These are phyloP conservation scores for Sphecodes monilicornis DNA, from an alignment of 2,888 invertebrate species.

Conservation along the genomic window DNA sequence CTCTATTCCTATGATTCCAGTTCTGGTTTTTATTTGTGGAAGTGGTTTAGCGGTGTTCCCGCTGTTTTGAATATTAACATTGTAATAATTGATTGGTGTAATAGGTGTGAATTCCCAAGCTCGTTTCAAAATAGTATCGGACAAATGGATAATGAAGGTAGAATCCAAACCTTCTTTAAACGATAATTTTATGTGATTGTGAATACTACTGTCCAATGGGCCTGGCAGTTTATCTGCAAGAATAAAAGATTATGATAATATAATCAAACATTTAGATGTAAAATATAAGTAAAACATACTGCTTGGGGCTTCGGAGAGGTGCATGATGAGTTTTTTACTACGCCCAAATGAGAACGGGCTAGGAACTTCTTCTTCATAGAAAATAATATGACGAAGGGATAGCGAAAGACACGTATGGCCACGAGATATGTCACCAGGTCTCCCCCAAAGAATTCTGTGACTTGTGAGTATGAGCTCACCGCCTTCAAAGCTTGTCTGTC, in stretches of 20 bases:
- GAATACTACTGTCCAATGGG: constrained; percentile 89
- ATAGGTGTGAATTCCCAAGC: constrained; percentile 87
- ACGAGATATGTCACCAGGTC: constrained; percentile 90
- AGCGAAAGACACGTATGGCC: constrained; percentile 90
- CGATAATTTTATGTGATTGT: constrained; percentile 92
- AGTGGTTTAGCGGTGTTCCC: constrained; percentile 58
- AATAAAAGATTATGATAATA: background rate
- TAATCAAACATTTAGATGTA: background rate
- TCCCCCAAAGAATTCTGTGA: constrained; percentile 94
- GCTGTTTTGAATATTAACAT: constrained; percentile 27
- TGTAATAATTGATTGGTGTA: constrained; percentile 52
- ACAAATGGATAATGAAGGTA: constrained; percentile 88
- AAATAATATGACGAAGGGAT: constrained; percentile 90
- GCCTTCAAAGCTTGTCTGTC: constrained; percentile 92
- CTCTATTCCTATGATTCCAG: constrained; percentile 98
- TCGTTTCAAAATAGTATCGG: constrained; percentile 87
- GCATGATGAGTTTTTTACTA: constrained; percentile 91
- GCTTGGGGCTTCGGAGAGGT: constrained; percentile 88
- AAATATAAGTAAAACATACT: constrained; percentile 82
- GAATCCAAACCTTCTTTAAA: constrained; percentile 93
- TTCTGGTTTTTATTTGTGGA: constrained; percentile 89
- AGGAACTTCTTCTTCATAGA: constrained; percentile 92
- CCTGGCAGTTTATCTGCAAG: constrained; percentile 89
- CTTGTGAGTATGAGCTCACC: constrained; percentile 93
- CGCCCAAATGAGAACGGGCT: constrained; percentile 92